A percentile compares a stretch with the other conserved stretches of the same genome.
Evolutionary conservation across 2,797 vertebrate species (phyloP).

Genomic region (Yasuhikotakia modesta): DNA sequence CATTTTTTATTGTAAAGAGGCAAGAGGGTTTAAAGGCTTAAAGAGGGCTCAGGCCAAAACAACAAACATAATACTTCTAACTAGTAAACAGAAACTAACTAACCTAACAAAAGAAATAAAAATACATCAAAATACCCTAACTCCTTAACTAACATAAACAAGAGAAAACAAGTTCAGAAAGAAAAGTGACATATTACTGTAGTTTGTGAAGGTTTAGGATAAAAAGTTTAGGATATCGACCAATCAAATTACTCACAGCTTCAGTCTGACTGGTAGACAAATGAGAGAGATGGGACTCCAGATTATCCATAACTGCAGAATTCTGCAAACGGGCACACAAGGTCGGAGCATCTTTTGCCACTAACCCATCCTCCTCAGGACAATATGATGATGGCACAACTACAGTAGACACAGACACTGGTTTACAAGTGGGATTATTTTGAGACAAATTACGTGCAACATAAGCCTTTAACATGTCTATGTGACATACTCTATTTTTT

Average conservation of each 20-base stretch:
- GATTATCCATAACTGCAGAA: neutral
- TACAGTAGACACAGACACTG: neutral
- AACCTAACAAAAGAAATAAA: too few species aligned
- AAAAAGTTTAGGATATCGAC: too few species aligned
- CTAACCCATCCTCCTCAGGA: neutral
- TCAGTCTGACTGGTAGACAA: neutral
- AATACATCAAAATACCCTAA: too few species aligned
- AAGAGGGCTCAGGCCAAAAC: too few species aligned
- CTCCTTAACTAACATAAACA: too few species aligned
- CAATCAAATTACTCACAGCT: neutral
- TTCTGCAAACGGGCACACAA: neutral
- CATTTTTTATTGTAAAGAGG: too few species aligned
- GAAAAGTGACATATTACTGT: neutral
- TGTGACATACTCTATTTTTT: slow-evolving; percentile 14
- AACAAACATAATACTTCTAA: too few species aligned
- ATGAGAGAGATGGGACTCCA: neutral
- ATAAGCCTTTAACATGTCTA: slow-evolving; percentile 31
- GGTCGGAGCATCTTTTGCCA: neutral
- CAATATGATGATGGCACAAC: neutral
- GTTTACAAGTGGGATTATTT: neutral
- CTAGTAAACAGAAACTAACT: too few species aligned
- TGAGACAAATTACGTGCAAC: too few species aligned
- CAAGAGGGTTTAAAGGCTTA: too few species aligned
- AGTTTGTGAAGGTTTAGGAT: too few species aligned
- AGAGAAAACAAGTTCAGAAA: too few species aligned